A percentile compares a stretch with the other conserved stretches of the same genome.
Conservation (phyloP, 2,113 vertebrate genomes). For the Mesoclemmys tuberculata region DNA sequence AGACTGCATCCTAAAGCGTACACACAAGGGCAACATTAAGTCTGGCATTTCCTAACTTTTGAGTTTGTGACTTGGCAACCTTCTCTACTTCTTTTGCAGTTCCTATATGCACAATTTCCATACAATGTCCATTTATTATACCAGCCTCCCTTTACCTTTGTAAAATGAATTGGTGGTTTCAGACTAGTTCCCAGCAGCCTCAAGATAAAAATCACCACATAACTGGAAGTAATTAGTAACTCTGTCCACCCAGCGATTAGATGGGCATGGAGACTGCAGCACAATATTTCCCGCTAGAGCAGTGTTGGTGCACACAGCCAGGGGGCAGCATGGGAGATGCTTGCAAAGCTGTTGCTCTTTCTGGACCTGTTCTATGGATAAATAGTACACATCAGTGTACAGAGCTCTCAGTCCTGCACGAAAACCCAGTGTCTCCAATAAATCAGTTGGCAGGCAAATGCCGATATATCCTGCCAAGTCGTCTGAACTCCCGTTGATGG, state of each 20-base stretch:
- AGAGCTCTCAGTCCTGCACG: not conserved
- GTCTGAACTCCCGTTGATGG: not conserved
- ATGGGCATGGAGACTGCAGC: fast-evolving
- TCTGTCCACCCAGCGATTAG: fast-evolving
- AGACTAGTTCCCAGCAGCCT: fast-evolving
- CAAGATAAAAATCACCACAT: not conserved
- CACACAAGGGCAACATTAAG: not conserved
- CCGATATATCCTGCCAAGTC: conserved; percentile 18
- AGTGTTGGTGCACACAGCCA: not conserved
- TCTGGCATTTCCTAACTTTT: too few relatives aligned
- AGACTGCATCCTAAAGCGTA: not conserved
- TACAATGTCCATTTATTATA: fast-evolving
- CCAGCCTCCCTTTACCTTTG: not conserved
- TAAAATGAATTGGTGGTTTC: too few relatives aligned
- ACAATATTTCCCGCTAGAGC: not conserved
- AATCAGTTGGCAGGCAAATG: conserved; percentile 1
- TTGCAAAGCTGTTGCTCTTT: not conserved
- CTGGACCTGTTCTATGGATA: not conserved
- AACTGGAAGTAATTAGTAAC: not conserved
- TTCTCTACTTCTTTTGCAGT: too few relatives aligned
- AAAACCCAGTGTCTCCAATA: not conserved
- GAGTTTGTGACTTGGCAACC: too few relatives aligned
- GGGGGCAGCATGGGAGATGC: not conserved
- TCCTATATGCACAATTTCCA: too few relatives aligned
- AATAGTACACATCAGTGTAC: not conserved